A percentile compares a stretch with the other conserved stretches of the same genome.
phyloP scores from a whole-genome alignment of 1,140 invertebrate species.

The Olivierus martensii region DNA sequence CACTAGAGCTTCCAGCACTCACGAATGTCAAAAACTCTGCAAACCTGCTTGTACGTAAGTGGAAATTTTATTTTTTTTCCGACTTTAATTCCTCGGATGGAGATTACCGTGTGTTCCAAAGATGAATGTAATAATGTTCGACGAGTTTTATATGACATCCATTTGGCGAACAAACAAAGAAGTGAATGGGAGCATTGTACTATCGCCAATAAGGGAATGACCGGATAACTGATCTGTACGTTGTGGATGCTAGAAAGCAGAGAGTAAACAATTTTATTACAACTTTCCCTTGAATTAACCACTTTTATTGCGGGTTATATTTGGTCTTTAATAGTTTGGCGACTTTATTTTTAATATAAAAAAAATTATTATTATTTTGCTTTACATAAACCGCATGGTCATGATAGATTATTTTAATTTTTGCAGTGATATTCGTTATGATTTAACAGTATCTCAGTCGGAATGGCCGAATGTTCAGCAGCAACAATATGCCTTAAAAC shows the following conservation, averaged over 20 bases:
- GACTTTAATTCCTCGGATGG: too few relatives aligned
- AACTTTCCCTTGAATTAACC: not conserved
- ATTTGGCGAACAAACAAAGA: too few relatives aligned
- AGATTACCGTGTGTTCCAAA: too few relatives aligned
- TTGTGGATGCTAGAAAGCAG: too few relatives aligned
- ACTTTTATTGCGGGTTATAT: not conserved
- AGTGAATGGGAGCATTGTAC: too few relatives aligned
- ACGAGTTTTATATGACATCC: too few relatives aligned
- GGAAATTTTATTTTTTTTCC: not conserved
- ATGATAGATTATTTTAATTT: not conserved
- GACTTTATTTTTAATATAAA: not conserved
- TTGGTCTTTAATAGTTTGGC: not conserved
- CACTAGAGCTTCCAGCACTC: not conserved
- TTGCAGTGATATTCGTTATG: slow-evolving; percentile 15
- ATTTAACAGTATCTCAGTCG: slow-evolving; percentile 15
- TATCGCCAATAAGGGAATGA: too few relatives aligned
- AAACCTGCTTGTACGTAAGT: slow-evolving; percentile 16
- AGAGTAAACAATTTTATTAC: too few relatives aligned
- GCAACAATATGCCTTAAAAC: slow-evolving; percentile 10
- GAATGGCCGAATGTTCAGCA: slow-evolving; percentile 16
- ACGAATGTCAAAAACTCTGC: slow-evolving; percentile 6
- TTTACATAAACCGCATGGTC: too few relatives aligned
- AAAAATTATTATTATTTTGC: not conserved
- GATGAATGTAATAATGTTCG: too few relatives aligned
- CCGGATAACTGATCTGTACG: too few relatives aligned